Conservation (phyloP, 1,140 invertebrate genomes). For the Hormaphis cornu region DNA sequence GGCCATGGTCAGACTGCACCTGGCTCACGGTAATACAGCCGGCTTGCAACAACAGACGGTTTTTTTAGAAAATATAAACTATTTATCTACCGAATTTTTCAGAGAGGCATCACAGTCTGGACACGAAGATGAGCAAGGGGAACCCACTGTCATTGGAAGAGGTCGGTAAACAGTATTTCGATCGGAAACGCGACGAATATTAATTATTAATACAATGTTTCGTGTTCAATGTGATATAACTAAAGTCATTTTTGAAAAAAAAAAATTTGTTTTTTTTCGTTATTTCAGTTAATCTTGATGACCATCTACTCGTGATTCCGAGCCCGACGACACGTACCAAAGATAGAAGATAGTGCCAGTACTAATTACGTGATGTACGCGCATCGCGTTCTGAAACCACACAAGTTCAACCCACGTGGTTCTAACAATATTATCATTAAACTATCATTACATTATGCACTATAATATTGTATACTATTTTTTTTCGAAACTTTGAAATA, state of each 20-base stretch:
- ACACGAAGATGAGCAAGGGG: slow-evolving; percentile 58
- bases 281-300: slow-evolving; percentile 40
- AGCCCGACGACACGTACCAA: neutral
- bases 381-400: neutral
- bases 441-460: neutral
- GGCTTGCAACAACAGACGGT: neutral
- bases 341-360: slow-evolving; percentile 19
- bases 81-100: too few species aligned
- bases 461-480: neutral
- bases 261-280: neutral
- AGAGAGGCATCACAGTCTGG: slow-evolving; percentile 61
- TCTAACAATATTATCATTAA: slow-evolving; percentile 5
- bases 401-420: neutral
- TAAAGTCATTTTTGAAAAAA: too few species aligned
- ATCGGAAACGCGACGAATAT: neutral
- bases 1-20: slow-evolving; percentile 59
- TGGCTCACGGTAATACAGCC: slow-evolving; percentile 55
- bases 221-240: too few species aligned
- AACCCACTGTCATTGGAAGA: slow-evolving; percentile 64
- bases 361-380: slow-evolving; percentile 2
- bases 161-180: slow-evolving; percentile 47
- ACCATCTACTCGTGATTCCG: slow-evolving; percentile 39
- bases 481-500: neutral
- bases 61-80: too few species aligned
- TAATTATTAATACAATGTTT: neutral